Conservation (phyloP, 2,888 invertebrate genomes). For the Keiferia lycopersicella region DNA sequence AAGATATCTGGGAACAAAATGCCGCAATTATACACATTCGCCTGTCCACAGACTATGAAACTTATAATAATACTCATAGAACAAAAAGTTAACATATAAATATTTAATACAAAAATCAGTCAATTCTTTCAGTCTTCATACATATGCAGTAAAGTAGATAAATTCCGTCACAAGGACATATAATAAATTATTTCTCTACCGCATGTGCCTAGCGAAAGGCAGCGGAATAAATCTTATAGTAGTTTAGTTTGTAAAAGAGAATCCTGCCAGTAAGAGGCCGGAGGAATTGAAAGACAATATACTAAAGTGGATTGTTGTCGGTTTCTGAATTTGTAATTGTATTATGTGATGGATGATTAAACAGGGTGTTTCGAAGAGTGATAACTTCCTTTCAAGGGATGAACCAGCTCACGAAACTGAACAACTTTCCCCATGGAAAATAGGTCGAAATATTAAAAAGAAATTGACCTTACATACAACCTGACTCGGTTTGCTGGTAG, state of each 20-base stretch:
- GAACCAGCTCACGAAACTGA: no score
- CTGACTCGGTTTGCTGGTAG: no score
- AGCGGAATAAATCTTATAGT: neutral
- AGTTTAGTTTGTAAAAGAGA: constrained; percentile 30
- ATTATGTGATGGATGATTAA: no score
- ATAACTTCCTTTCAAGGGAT: no score
- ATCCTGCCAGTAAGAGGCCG: constrained; percentile 43
- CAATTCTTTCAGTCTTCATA: neutral
- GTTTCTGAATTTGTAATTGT: neutral
- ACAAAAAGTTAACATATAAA: neutral
- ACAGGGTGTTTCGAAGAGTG: no score
- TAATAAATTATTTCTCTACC: neutral
- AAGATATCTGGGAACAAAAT: constrained; percentile 5
- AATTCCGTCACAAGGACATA: neutral
- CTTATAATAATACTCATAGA: neutral
- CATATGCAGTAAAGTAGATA: neutral
- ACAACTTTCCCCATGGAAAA: no score
- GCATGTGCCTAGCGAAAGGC: neutral
- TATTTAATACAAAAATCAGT: constrained; percentile 2
- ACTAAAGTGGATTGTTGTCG: constrained; percentile 32
- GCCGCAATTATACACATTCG: constrained; percentile 1
- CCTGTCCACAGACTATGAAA: neutral
- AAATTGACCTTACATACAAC: no score
- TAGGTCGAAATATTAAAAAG: no score
- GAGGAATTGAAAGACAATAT: constrained; percentile 53